phyloP scores from a whole-genome alignment of 2,888 invertebrate species.

The Agrochola lychnidis region DNA sequence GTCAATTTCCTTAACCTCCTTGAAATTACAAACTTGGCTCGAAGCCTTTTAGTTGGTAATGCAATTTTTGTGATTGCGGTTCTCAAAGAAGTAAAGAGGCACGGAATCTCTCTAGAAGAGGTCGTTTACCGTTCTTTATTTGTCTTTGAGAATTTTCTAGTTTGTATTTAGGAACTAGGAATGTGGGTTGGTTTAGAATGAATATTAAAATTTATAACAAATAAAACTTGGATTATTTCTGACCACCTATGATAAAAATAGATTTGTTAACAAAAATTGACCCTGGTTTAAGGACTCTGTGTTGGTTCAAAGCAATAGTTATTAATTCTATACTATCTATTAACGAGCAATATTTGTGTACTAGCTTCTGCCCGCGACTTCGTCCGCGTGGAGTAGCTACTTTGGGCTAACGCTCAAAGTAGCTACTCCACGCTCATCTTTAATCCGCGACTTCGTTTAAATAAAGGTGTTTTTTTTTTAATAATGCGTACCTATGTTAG shows the following conservation, averaged over 20 bases:
- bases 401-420: no score
- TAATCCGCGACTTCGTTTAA: no score
- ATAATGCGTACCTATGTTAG: no score
- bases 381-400: no score
- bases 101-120: background rate
- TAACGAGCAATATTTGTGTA: no score
- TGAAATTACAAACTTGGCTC: constrained; percentile 28
- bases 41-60: constrained; percentile 31
- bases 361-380: no score
- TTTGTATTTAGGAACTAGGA: background rate
- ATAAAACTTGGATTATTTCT: background rate
- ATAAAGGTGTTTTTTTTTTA: no score
- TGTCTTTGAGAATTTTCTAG: background rate
- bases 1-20: constrained; percentile 28
- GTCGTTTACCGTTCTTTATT: constrained; percentile 4
- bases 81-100: constrained; percentile 20
- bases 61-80: constrained; percentile 46
- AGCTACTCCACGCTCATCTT: no score
- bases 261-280: no score
- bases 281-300: no score
- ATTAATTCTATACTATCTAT: no score
- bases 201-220: background rate
- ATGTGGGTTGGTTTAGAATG: background rate
- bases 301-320: background rate
- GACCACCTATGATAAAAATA: no score